Evolutionary conservation across 1,140 invertebrate species (phyloP), one percentile per base, ranked within the genome.

Genomic region (Chrysoperla carnea): DNA sequence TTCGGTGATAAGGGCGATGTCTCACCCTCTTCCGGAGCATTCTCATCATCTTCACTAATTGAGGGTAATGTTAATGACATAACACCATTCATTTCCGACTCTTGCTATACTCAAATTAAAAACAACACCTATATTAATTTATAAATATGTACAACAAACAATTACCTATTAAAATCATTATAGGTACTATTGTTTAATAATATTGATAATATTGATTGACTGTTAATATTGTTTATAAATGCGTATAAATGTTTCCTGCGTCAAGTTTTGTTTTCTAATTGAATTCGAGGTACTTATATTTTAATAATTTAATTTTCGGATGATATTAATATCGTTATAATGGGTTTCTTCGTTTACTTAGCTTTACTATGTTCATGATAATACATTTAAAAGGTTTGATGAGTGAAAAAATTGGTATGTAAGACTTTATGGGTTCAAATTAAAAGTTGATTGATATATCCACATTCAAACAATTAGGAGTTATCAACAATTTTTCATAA

Each of bases 1-100:
- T 72, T 72, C 13, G 75, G 76, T 6, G 76, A 77, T 13, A 78
- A 52, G 1, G 75, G 71, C 14, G 68, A 58, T 39, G 64, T 67
- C 50, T 82, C 75, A 15, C 81, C 81, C 35, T 77, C 78, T 33
- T 84, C 82, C 39, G 74, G 72, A 7, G 70, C 62, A 51, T 88
- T 87, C 63, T 91, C 87, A 57, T 92, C 88, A 50, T 91, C 88
- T 64, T 91, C 88, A 50, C 84, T 90, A 52, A 91, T 91, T 29
- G 85, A 90, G 0, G 87, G 87, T 37, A 92, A 54, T 1, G 81
- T 88, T 37, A 88, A 62, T 4, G 83, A 83, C 12, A 83, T 79
- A 37, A 76, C 72, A 12, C 81, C 83, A 55, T 85, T 86, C 43
- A 75, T 73, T 43, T 88, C 84, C 5, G 78, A 82, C 50, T 86